Evolutionary conservation across 2,113 vertebrate species (phyloP).

Genomic region (Equus quagga): DNA sequence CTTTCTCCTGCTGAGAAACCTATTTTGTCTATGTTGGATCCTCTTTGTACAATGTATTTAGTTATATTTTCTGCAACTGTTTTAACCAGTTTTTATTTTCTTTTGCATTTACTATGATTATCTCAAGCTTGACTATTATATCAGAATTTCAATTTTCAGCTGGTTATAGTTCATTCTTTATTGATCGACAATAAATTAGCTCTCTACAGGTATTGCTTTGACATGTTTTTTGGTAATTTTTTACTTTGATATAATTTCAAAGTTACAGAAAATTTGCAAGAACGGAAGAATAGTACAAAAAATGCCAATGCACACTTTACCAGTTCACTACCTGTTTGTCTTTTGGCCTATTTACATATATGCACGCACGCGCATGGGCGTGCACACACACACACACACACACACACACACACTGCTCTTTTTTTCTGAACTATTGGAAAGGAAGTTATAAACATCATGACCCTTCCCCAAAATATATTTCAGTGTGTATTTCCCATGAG

Average conservation of each 20-base stretch:
- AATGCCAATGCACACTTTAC: neutral
- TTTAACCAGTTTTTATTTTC: neutral
- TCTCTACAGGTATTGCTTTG: neutral
- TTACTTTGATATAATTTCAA: neutral
- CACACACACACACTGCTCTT: neutral
- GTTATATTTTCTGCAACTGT: neutral
- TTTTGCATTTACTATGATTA: neutral
- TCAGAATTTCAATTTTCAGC: neutral
- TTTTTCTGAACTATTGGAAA: neutral
- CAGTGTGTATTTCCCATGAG: neutral
- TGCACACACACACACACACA: neutral
- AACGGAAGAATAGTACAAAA: neutral
- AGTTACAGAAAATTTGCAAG: neutral
- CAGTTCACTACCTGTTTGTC: neutral
- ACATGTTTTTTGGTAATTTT: neutral
- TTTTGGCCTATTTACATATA: neutral
- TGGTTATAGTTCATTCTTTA: neutral
- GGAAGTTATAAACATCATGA: neutral
- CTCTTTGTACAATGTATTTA: neutral
- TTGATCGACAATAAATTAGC: neutral
- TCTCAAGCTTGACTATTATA: neutral
- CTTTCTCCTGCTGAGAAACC: slow-evolving; percentile 17
- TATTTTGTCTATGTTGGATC: neutral
- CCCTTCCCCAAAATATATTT: neutral
- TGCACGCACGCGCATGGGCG: neutral